Evolutionary conservation across 2,888 invertebrate species (phyloP).

Genomic region (Idaea aversata): DNA sequence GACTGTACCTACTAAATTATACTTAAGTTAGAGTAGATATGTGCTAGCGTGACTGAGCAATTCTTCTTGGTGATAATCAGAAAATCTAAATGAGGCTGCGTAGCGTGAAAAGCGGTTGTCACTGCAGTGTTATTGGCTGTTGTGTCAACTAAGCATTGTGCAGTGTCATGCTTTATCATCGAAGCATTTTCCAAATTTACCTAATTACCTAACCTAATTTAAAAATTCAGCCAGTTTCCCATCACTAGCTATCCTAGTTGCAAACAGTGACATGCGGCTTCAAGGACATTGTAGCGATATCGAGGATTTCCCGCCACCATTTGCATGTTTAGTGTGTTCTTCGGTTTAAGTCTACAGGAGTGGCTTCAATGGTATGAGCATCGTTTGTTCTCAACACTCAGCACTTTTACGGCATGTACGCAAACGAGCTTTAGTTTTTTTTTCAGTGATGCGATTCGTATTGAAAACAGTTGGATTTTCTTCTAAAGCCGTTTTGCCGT

Average conservation of each 20-base stretch:
- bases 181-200: too few relatives aligned
- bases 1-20: too few relatives aligned
- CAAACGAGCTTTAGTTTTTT: conserved; percentile 7
- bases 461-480: not conserved
- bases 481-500: too few relatives aligned
- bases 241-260: conserved; percentile 28
- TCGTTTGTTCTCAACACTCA: conserved; percentile 27
- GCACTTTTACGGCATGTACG: conserved; percentile 21
- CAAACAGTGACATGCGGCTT: conserved; percentile 49
- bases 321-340: conserved; percentile 48
- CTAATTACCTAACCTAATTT: too few relatives aligned
- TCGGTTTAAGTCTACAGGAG: conserved; percentile 29
- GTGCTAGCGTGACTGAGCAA: too few relatives aligned
- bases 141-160: too few relatives aligned
- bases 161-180: too few relatives aligned
- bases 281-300: conserved; percentile 42
- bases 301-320: conserved; percentile 39
- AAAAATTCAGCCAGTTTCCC: not conserved
- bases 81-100: too few relatives aligned
- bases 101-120: too few relatives aligned
- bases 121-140: too few relatives aligned
- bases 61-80: too few relatives aligned
- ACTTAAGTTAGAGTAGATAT: too few relatives aligned
- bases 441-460: not conserved
- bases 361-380: conserved; percentile 19